Evolutionary conservation across 2,888 invertebrate species (phyloP), one percentile per base, ranked within the genome.

Genomic region (Meta bourneti): DNA sequence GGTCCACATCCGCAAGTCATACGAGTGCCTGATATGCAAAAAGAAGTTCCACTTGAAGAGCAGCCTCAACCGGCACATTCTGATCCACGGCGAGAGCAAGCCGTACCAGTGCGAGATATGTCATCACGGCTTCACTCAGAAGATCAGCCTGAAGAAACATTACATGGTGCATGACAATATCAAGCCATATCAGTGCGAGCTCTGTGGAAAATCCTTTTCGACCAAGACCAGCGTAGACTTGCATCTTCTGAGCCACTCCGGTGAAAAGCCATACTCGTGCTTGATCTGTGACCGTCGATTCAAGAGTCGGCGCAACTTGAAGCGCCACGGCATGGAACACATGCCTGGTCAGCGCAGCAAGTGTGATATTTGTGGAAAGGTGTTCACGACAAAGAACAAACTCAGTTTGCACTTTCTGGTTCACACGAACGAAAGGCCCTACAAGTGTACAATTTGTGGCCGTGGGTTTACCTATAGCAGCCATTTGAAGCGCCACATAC

Each of bases 401-500:
- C 69, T 91, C 0, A 71, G 75, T n/a, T 81, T 91, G 8, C 91
- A 91, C 51, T 79, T 83, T 20, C 19, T 91, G 16, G 74, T 91
- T 11, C 91, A 91, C 51, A 87, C 87, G 0, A 88, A 88, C 79
- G 91, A 91, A 61, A 71, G 91, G 11, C 91, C 91, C 7, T 91
- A 78, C 49, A 91, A 91, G 61, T 91, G 91, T 51, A 49, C 82
- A 0, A 69, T 83, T 6, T 91, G 91, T 48, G 72, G 51, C 69
- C 82, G 91, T 16, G 91, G 91, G 2, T 91, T 91, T n/a, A 91
- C 91, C 16, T 91, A 91, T n/a, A 91, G 91, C 34, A 91, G 91
- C 34, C 91, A 91, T 49, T 61, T 91, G 16, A 91, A 88, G n/a
- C 71, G 91, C 1, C 91, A 91, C 34, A 49, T 87, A 7, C 13